Base-by-base conservation (phyloP, 2,888 invertebrate genomes). In the Stratiomys singularior region DNA sequence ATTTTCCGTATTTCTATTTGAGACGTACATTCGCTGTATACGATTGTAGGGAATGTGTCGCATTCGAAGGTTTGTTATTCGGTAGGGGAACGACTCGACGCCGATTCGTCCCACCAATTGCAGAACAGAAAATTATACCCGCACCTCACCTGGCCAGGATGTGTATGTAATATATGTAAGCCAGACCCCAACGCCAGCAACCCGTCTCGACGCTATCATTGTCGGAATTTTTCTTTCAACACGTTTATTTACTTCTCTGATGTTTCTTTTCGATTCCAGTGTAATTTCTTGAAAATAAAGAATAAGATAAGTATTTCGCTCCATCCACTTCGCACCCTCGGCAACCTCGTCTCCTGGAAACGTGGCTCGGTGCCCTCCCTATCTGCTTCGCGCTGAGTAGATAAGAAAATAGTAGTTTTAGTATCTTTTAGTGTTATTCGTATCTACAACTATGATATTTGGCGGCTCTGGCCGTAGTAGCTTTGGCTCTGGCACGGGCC, bases 1-100 rank as follows among this genome's bases (percentile, higher is more conserved):
- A 69, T 69, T 69, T 69, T 69, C 69, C 69, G 69, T 69, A 69
- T 25, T 46, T 69, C 69, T 69, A 69, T 69, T 69, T 69, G 69
- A 69, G 69, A 69, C 66, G 66, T 69, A 69, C 69, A 69, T 67
- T 67, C 46, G 21, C 4, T 11, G 67, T 46, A 46, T 67, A 69
- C 46, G 69, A 47, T 47, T 69, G 46, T 69, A 15, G 69, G 69
- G 69, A 69, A 69, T 69, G 69, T 69, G 69, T 69, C 69, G 69
- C 69, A 69, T 69, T 69, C 47, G 47, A 47, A 44, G 69, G 69
- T 69, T 69, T 69, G 47, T 69, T 69, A 69, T 69, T 69, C 47
- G 69, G 46, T 46, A 69, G 69, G 69, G 69, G 69, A 69, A 69
- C 18, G 27, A 69, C 69, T 30, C 47, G 25, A 44, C 47, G 23